A percentile compares a stretch with the other conserved stretches of the same genome.
phyloP scores from a whole-genome alignment of 2,113 vertebrate species.

The Macrotis lagotis region DNA sequence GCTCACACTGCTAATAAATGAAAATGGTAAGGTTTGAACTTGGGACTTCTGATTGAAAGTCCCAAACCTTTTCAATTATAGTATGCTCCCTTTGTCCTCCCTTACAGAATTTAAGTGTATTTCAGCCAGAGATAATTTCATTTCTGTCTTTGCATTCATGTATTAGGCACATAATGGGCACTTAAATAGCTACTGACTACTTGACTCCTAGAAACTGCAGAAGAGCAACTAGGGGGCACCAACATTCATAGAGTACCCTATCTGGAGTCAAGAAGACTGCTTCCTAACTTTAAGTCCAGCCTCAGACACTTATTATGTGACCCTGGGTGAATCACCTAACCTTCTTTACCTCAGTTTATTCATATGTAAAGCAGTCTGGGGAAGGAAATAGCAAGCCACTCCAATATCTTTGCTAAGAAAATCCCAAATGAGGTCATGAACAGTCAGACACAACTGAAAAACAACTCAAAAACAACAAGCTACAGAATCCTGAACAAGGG shows the following conservation, averaged over 20 bases:
- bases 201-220: background rate
- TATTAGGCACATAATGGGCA: background rate
- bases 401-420: background rate
- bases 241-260: background rate
- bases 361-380: background rate
- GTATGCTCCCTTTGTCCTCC: background rate
- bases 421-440: background rate
- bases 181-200: background rate
- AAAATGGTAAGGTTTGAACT: background rate
- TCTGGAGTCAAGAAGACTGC: background rate
- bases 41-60: background rate
- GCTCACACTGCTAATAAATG: background rate
- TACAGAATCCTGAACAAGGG: background rate
- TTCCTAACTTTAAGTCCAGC: background rate
- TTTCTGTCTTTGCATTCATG: background rate
- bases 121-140: background rate
- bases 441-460: background rate
- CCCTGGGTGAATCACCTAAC: background rate
- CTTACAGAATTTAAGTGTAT: background rate
- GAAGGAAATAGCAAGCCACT: background rate
- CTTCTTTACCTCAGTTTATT: background rate
- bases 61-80: background rate
- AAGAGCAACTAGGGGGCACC: background rate
- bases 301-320: background rate
- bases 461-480: background rate